Base-by-base conservation (phyloP, 2,797 vertebrate species). In the Caiman crocodilus region DNA sequence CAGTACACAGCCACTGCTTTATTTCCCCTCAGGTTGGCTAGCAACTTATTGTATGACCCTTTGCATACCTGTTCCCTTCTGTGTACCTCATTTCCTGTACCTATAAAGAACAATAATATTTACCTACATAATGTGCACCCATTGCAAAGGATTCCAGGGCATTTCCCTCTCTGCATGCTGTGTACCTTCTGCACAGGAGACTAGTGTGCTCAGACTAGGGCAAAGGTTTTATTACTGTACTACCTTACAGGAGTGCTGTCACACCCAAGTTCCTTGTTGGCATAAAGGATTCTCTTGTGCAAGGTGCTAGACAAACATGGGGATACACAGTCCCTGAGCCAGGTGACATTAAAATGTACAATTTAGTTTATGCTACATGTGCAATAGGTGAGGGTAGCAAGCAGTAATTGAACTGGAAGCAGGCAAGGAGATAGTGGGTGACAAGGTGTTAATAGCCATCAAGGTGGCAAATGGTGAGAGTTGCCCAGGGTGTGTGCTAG, bases 1-100 rank as follows among this genome's bases (percentile, higher is more conserved):
- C 64, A 65, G 30, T 28, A 65, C 21, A 50, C 7, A 0, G n/a
- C 17, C 58, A 14, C 16, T 10, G 0, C 56, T 50, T 50, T 50
- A 10, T 50, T 75, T 42, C 6, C 65, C 11, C 23, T 14, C 8
- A 16, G 10, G 13, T 80, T 73, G 58, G 30, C 56, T 65, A 21
- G 8, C 3, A 57, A 7, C 1, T 1, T 0, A 0, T 65, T 73
- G 6, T 65, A 6, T 1, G 2, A 16, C 15, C 14, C 7, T 82
- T n/a, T 2, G 14, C 50, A 14, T 73, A 21, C 23, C 65, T 73
- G 15, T 12, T 13, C 67, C 79, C 77, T 73, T 69, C 56, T 67
- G 64, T 7, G 30, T 14, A 1, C 56, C 55, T 18, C 32, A 42
- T 5, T 35, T 28, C 61, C 5, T 5, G 30, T 35, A 58, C 80